These are phyloP conservation scores for Aplysina aerophoba DNA, from an alignment of 37 sponge, comb jelly and placozoan genomes.

Conservation along the genomic window DNA sequence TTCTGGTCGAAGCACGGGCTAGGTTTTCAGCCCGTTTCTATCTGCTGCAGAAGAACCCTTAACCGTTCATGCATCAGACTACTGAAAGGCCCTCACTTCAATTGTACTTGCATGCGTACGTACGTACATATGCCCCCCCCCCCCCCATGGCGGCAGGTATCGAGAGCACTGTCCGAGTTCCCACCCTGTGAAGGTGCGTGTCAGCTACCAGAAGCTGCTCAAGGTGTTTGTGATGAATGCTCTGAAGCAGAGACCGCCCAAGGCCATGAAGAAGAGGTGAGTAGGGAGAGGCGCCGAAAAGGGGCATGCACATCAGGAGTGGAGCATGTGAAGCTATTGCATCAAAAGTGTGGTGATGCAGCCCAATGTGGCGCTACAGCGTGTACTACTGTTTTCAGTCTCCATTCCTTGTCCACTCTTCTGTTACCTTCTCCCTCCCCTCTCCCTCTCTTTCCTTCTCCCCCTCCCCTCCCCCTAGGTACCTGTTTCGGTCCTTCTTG, in stretches of 20 bases:
- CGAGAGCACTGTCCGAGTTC: slow-evolving; percentile 95
- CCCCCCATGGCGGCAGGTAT: slow-evolving; percentile 76
- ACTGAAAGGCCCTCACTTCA: too few species aligned
- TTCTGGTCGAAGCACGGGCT: too few species aligned
- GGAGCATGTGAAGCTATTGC: not conserved
- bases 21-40: too few species aligned
- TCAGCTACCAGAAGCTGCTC: slow-evolving; percentile 98
- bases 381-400: too few species aligned
- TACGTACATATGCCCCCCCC: too few species aligned
- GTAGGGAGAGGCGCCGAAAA: not conserved
- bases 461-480: slow-evolving; percentile 40
- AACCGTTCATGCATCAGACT: too few species aligned
- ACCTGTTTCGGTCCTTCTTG: slow-evolving; percentile 96
- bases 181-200: slow-evolving; percentile 98
- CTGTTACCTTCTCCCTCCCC: too few species aligned
- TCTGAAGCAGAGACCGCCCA: slow-evolving; percentile 95
- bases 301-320: not conserved
- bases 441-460: not conserved
- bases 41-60: too few species aligned
- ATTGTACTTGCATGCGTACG: too few species aligned
- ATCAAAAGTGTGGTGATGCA: too few species aligned
- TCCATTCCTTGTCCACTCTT: too few species aligned
- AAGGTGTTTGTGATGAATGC: slow-evolving; percentile 97
- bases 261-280: slow-evolving; percentile 96
- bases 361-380: too few species aligned